Base-by-base conservation (phyloP, 2,888 invertebrate genomes). In the Aphidoletes aphidimyza region DNA sequence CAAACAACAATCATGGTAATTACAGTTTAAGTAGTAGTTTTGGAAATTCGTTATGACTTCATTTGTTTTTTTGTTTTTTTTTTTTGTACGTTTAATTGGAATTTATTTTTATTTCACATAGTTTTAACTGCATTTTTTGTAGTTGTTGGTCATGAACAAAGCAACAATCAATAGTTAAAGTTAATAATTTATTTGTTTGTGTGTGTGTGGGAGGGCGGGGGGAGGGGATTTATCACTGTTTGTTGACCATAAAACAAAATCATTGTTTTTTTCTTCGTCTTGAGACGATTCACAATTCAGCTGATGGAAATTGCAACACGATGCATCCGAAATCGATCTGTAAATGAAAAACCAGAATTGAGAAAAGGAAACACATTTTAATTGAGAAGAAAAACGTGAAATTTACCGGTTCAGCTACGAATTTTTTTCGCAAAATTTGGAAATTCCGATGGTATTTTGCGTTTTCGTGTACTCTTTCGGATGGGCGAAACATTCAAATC, bases 1-100 rank as follows among this genome's bases (percentile, higher is more conserved):
- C 69, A 69, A 69, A 69, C 69, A 69, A 34, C 69, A 69, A 69
- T 69, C 69, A 69, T 69, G n/a, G 54, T 54, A 54, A 69, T 42
- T 69, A 30, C 30, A 69, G 26, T 47, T 47, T 47, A 34, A n/a
- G 69, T 26, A 69, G 26, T 14, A 69, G 34, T 30, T n/a, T 30
- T 69, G 69, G 69, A 34, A 69, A 69, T 69, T 69, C 69, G 69
- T 34, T 14, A 14, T 11, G 34, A 69, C 30, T 69, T 8, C 2
- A 17, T 47, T 47, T 47, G 6, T 17, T 47, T 17, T 47, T 47
- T 47, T 47, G 2, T 47, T 47, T 47, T 19, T 17, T 47, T 47
- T 69, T 69, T 36, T 30, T 69, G 19, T 17, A 14, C 34, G 17
- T 36, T 34, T 19, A 8, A 34, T 34, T 69, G 36, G 69, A 69